Conservation (phyloP, 2,113 vertebrate genomes). For the Pogona vitticeps region DNA sequence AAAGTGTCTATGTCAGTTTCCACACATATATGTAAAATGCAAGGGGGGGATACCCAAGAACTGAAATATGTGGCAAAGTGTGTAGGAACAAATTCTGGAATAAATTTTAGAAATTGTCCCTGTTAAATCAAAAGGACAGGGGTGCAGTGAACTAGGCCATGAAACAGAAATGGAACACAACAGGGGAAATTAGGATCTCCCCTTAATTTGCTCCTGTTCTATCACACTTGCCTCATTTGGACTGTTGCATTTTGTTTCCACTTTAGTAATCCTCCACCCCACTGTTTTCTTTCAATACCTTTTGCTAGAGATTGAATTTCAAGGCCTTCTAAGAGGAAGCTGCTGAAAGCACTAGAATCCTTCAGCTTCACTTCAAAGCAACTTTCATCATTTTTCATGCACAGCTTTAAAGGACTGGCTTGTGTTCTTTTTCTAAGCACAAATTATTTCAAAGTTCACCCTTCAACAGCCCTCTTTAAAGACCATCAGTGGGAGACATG, state of each 20-base stretch:
- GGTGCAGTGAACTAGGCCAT: neutral
- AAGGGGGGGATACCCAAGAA: neutral
- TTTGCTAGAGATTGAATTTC: slow-evolving; percentile 81
- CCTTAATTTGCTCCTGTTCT: slow-evolving; percentile 43
- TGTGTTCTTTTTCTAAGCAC: slow-evolving; percentile 74
- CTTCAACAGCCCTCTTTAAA: slow-evolving; percentile 80
- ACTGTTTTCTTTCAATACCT: slow-evolving; percentile 79
- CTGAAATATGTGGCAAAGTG: neutral
- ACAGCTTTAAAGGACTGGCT: slow-evolving; percentile 72
- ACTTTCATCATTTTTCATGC: slow-evolving; percentile 80
- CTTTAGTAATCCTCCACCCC: slow-evolving; percentile 68
- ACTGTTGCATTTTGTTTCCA: slow-evolving; percentile 63
- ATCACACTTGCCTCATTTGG: slow-evolving; percentile 49
- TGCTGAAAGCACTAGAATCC: slow-evolving; percentile 73
- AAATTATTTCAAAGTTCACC: slow-evolving; percentile 78
- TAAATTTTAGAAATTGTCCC: too few species aligned
- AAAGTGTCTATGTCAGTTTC: too few species aligned
- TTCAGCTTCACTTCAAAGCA: slow-evolving; percentile 78
- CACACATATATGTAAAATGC: too few species aligned
- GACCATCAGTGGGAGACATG: slow-evolving; percentile 69
- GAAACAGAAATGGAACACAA: neutral
- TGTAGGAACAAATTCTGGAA: neutral
- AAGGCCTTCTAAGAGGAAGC: slow-evolving; percentile 75
- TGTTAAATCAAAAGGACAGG: too few species aligned
- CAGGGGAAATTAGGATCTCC: neutral